phyloP scores from a whole-genome alignment of 2,113 vertebrate genomes.

The Mormoops blainvillei region DNA sequence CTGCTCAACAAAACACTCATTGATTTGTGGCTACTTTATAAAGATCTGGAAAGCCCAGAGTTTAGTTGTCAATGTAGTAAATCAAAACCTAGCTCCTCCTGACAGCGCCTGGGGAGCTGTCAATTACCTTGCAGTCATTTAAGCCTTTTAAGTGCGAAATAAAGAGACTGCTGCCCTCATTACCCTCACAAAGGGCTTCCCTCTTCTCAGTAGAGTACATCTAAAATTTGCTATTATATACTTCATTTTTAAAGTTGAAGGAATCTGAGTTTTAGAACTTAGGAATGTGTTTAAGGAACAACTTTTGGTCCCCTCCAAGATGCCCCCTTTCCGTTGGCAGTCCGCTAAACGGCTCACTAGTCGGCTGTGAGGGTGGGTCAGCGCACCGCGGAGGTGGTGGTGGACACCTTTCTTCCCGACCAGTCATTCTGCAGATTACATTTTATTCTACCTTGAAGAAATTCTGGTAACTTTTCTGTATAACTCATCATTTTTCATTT shows the following conservation, averaged over 20 bases:
- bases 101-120: neutral
- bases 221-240: neutral
- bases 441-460: neutral
- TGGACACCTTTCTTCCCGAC: neutral
- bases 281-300: neutral
- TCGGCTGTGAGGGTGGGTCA: neutral
- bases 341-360: neutral
- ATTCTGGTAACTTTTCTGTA: neutral
- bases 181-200: neutral
- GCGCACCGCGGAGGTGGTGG: fast-evolving
- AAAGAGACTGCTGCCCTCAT: neutral
- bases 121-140: neutral
- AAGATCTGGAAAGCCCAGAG: slow-evolving; percentile 3
- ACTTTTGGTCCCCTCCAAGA: neutral
- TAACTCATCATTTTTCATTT: neutral
- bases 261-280: neutral
- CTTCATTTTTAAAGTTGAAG: neutral
- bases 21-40: slow-evolving; percentile 1
- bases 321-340: neutral
- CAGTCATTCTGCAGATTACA: neutral
- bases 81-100: neutral
- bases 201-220: neutral
- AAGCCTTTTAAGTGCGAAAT: slow-evolving; percentile 44
- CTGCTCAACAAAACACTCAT: neutral
- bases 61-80: slow-evolving; percentile 19